Conservation (phyloP, 2,797 vertebrate genomes). For the Spheniscus humboldti region DNA sequence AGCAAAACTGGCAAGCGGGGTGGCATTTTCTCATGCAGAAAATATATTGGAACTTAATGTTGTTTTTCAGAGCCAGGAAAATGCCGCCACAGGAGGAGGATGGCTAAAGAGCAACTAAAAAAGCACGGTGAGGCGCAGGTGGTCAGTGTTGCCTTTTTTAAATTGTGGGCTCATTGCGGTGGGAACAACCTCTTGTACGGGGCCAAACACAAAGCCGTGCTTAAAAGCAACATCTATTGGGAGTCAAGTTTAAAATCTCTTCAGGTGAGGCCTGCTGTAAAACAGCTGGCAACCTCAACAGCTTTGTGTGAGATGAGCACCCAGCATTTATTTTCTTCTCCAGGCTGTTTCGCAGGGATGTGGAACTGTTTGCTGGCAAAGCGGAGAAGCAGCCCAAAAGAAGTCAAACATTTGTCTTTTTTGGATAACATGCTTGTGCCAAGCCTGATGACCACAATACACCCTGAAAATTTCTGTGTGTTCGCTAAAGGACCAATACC, state of each 20-base stretch:
- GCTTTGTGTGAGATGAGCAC: not conserved
- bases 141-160: not conserved
- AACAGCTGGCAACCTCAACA: not conserved
- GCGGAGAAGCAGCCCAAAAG: not conserved
- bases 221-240: not conserved
- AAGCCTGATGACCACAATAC: not conserved
- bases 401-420: not conserved
- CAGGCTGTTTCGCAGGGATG: not conserved
- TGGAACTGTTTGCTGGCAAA: not conserved
- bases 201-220: not conserved
- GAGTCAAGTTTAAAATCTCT: not conserved
- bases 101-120: not conserved
- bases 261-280: not conserved
- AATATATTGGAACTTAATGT: constrained; percentile 24
- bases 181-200: accelerated
- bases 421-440: not conserved
- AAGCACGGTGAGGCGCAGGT: accelerated
- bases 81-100: not conserved
- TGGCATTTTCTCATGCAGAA: constrained; percentile 13
- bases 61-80: constrained; percentile 23
- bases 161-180: not conserved
- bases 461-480: not conserved
- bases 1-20: not conserved
- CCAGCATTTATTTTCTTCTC: not conserved
- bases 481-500: not conserved